Conservation (phyloP, 2,888 invertebrate genomes). For the Barypeithes pellucidus region DNA sequence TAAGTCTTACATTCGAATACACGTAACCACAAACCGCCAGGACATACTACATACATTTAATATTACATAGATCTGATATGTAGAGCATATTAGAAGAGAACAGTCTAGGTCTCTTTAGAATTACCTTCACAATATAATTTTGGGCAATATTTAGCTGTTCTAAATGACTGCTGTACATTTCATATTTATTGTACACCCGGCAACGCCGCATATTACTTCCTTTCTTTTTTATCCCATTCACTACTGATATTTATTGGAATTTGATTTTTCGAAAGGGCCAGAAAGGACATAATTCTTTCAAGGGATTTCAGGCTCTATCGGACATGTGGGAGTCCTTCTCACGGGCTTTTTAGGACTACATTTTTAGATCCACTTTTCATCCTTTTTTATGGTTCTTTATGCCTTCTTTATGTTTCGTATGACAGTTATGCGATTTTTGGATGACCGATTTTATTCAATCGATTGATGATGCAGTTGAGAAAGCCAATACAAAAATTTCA, state of each 20-base stretch:
- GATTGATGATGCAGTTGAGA: neutral
- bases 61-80: no score
- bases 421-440: constrained; percentile 38
- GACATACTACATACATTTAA: no score
- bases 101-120: no score
- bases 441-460: constrained; percentile 34
- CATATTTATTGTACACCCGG: constrained; percentile 4
- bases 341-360: constrained; percentile 44
- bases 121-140: no score
- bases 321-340: constrained; percentile 49
- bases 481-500: no score
- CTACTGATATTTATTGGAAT: constrained; percentile 48
- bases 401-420: constrained; percentile 22
- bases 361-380: constrained; percentile 24
- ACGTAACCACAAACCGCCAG: no score
- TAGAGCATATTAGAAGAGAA: no score
- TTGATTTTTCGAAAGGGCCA: constrained; percentile 48
- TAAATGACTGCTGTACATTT: neutral
- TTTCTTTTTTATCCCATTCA: constrained; percentile 26
- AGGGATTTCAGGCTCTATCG: constrained; percentile 43
- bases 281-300: constrained; percentile 46
- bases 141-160: no score
- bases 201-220: constrained; percentile 30
- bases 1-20: no score
- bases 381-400: constrained; percentile 37